phyloP scores from a whole-genome alignment of 2,113 vertebrate genomes.

The Telmatochromis sp. region DNA sequence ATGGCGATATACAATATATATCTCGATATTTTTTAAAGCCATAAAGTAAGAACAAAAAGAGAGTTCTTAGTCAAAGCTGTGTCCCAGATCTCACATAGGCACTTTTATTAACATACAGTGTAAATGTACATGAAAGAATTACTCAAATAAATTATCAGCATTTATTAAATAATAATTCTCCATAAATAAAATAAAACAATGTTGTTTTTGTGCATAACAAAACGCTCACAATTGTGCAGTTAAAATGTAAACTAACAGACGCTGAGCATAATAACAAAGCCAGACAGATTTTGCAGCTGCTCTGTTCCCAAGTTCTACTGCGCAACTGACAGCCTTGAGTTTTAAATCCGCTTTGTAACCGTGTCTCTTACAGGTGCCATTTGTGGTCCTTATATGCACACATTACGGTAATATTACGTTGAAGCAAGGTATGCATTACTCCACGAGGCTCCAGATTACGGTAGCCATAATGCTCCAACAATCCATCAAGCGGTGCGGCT shows the following conservation, averaged over 20 bases:
- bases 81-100: too few relatives aligned
- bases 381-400: neutral
- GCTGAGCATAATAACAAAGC: neutral
- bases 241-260: neutral
- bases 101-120: too few relatives aligned
- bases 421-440: neutral
- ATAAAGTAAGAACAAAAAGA: too few relatives aligned
- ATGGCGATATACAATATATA: too few relatives aligned
- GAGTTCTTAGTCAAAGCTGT: too few relatives aligned
- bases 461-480: neutral
- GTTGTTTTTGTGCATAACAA: neutral
- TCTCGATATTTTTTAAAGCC: too few relatives aligned
- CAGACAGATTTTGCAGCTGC: neutral
- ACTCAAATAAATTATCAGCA: too few relatives aligned
- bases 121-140: too few relatives aligned
- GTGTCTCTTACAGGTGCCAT: neutral
- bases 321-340: neutral
- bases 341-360: rapidly evolving
- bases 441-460: rapidly evolving
- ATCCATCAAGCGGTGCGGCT: neutral
- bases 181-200: neutral
- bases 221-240: neutral
- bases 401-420: neutral
- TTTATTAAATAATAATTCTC: too few relatives aligned
- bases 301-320: neutral